phyloP scores from a whole-genome alignment of 1,140 invertebrate species.

The Musca domestica region DNA sequence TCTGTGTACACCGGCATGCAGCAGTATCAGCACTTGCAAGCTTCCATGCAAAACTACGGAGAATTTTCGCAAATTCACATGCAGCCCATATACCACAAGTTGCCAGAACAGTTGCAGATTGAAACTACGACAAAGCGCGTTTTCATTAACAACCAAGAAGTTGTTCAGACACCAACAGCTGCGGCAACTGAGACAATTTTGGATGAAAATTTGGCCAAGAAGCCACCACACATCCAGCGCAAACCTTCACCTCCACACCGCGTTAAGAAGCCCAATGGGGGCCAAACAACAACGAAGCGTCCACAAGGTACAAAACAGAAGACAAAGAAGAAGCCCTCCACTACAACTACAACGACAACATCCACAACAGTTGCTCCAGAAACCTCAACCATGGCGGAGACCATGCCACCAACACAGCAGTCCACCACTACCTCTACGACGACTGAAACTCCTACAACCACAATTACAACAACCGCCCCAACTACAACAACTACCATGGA shows the following conservation, averaged over 20 bases:
- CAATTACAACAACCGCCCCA: constrained; percentile 2
- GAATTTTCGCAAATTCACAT: constrained; percentile 33
- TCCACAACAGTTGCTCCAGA: constrained; percentile 27
- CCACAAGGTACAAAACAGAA: constrained; percentile 35
- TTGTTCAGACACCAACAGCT: constrained; percentile 37
- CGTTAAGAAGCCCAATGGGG: constrained; percentile 38
- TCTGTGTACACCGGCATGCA: constrained; percentile 50
- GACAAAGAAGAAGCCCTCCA: constrained; percentile 41
- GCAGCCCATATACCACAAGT: constrained; percentile 48
- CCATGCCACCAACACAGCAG: constrained; percentile 27
- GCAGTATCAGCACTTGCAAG: constrained; percentile 44
- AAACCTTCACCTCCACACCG: constrained; percentile 41
- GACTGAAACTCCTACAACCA: constrained; percentile 2
- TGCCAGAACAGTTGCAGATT: constrained; percentile 29
- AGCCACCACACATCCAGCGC: constrained; percentile 33
- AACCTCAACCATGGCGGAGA: constrained; percentile 21
- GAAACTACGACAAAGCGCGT: constrained; percentile 44
- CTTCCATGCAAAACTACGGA: constrained; percentile 44
- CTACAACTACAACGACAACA: constrained; percentile 32
- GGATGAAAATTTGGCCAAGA: constrained; percentile 37
- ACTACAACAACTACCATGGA: background rate
- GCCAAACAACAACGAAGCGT: constrained; percentile 25
- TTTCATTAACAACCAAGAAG: constrained; percentile 48
- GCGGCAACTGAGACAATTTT: constrained; percentile 10
- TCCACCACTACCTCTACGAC: constrained; percentile 34